Percentiles rank a stretch among this genome's conserved stretches.
Conservation (phyloP, 2,888 invertebrate species). For the Prosapia bicincta region DNA sequence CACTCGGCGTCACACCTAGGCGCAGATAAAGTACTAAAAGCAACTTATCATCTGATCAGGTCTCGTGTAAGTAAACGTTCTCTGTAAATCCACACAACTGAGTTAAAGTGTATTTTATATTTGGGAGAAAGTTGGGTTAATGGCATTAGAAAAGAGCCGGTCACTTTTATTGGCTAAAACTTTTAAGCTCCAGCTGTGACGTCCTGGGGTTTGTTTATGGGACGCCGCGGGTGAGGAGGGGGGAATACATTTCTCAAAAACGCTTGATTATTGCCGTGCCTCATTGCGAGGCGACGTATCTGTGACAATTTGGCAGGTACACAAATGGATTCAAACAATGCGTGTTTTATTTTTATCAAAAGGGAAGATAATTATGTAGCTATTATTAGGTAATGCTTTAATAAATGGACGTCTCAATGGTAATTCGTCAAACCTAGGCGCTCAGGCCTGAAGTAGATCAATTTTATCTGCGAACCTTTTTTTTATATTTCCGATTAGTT, state of each 20-base stretch:
- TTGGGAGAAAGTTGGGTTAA: constrained; percentile 7
- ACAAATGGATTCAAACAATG: no score
- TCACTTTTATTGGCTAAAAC: constrained; percentile 24
- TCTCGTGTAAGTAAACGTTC: not conserved
- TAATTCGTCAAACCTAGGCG: no score
- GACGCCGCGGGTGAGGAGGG: constrained; percentile 8
- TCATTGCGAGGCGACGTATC: not conserved
- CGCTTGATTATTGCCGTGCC: not conserved
- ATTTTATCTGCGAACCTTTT: no score
- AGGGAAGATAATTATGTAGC: no score
- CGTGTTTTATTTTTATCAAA: no score
- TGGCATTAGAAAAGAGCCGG: constrained; percentile 13
- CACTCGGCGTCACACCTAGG: no score
- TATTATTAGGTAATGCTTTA: no score
- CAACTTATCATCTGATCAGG: not conserved
- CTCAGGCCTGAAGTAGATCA: no score
- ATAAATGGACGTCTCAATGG: no score
- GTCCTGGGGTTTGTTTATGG: constrained; percentile 8
- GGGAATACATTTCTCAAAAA: not conserved
- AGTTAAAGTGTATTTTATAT: constrained; percentile 2
- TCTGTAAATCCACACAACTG: not conserved
- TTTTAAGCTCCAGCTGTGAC: constrained; percentile 21
- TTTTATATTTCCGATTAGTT: no score
- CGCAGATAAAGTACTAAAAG: not conserved
- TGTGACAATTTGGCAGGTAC: no score